phyloP scores from a whole-genome alignment of 2,797 vertebrate genomes.

The Spondyliosoma cantharus region DNA sequence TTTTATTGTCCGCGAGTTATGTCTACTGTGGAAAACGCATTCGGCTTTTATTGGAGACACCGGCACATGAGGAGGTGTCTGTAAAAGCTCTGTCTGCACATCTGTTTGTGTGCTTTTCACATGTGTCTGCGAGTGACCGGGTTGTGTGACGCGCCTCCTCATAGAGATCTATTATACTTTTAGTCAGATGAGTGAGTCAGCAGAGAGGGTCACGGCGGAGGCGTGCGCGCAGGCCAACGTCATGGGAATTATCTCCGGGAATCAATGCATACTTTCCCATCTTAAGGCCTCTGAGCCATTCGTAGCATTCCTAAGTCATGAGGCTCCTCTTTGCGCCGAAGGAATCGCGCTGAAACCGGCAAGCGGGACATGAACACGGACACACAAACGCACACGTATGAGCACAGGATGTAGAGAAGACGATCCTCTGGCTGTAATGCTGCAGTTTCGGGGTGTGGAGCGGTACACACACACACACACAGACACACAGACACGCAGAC shows the following conservation, averaged over 20 bases:
- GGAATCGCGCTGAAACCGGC: slow-evolving; percentile 49
- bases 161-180: slow-evolving; percentile 27
- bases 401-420: slow-evolving; percentile 54
- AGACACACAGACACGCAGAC: not conserved
- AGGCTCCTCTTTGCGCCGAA: slow-evolving; percentile 56
- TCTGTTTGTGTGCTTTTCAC: slow-evolving; percentile 23
- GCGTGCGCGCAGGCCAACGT: slow-evolving; percentile 47
- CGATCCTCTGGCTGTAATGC: slow-evolving; percentile 34
- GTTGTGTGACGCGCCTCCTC: slow-evolving; percentile 44
- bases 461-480: slow-evolving; percentile 13
- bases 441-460: slow-evolving; percentile 49
- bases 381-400: slow-evolving; percentile 7
- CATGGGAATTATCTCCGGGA: slow-evolving; percentile 65
- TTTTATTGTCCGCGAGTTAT: slow-evolving; percentile 24
- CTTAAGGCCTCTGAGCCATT: slow-evolving; percentile 73
- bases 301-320: slow-evolving; percentile 79
- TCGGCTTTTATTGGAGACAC: slow-evolving; percentile 42
- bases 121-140: slow-evolving; percentile 10
- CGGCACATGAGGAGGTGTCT: slow-evolving; percentile 30
- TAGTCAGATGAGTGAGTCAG: slow-evolving; percentile 49
- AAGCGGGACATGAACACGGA: slow-evolving; percentile 49
- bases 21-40: slow-evolving; percentile 42
- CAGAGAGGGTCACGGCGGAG: slow-evolving; percentile 54
- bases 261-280: slow-evolving; percentile 76
- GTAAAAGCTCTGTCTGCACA: slow-evolving; percentile 31